phyloP scores from a whole-genome alignment of 2,888 invertebrate genomes.

The Lamproptera curius region DNA sequence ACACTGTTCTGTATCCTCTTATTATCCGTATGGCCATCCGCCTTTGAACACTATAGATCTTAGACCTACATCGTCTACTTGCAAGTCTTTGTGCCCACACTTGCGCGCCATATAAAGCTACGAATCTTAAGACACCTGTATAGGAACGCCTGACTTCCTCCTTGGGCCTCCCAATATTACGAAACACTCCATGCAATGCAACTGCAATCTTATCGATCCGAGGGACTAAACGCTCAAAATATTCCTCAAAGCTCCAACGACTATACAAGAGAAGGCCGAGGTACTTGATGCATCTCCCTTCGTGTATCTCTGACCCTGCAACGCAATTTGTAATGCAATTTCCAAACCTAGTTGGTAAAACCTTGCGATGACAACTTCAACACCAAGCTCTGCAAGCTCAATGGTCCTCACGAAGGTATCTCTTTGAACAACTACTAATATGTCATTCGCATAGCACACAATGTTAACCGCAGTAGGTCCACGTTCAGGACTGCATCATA shows the following conservation, averaged over 20 bases:
- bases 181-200: background rate
- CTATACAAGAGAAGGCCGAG: background rate
- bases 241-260: background rate
- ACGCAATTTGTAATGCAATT: background rate
- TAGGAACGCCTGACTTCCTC: background rate
- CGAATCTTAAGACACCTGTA: background rate
- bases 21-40: no score
- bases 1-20: background rate
- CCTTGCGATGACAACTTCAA: background rate
- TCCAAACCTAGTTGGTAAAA: no score
- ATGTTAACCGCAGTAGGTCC: background rate
- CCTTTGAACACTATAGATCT: background rate
- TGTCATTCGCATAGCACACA: no score
- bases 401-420: background rate
- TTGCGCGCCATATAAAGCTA: background rate
- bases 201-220: background rate
- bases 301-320: background rate
- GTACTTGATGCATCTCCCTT: background rate
- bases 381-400: background rate
- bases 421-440: background rate
- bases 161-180: background rate
- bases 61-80: background rate
- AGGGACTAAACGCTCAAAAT: background rate
- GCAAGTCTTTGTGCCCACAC: background rate
- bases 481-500: background rate